Conservation (phyloP, 2,888 invertebrate genomes). For the Aquatica leii region DNA sequence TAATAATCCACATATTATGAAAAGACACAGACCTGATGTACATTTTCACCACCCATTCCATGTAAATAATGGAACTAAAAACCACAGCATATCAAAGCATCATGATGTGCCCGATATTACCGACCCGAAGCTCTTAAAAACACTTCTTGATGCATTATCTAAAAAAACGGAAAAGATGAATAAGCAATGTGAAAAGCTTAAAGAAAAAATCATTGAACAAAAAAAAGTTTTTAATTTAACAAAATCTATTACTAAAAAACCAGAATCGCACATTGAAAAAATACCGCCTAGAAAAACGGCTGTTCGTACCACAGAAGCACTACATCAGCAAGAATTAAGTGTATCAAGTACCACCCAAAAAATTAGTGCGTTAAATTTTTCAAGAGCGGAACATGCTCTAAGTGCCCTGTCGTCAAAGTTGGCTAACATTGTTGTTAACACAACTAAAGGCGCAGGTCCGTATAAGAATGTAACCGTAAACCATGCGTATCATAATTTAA, state of each 20-base stretch:
- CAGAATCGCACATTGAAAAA: background rate
- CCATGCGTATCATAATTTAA: background rate
- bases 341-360: too few relatives aligned
- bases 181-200: conserved; percentile 48
- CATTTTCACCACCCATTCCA: conserved; percentile 68
- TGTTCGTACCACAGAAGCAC: background rate
- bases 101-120: conserved; percentile 50
- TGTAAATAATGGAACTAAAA: conserved; percentile 41
- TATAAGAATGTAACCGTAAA: too few relatives aligned
- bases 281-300: background rate
- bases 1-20: conserved; percentile 72
- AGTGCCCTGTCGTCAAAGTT: too few relatives aligned
- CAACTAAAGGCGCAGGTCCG: too few relatives aligned
- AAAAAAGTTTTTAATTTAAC: background rate
- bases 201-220: background rate
- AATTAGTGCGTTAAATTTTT: too few relatives aligned
- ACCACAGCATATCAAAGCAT: conserved; percentile 41
- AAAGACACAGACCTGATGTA: conserved; percentile 68
- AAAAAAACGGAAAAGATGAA: conserved; percentile 54
- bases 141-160: conserved; percentile 48
- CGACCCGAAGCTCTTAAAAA: conserved; percentile 53
- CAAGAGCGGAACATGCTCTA: too few relatives aligned
- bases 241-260: background rate
- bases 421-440: too few relatives aligned
- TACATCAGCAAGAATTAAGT: too few relatives aligned